These are phyloP conservation scores for Ceyx cyanopectus DNA, from an alignment of 2,113 vertebrate genomes.

Conservation along the genomic window DNA sequence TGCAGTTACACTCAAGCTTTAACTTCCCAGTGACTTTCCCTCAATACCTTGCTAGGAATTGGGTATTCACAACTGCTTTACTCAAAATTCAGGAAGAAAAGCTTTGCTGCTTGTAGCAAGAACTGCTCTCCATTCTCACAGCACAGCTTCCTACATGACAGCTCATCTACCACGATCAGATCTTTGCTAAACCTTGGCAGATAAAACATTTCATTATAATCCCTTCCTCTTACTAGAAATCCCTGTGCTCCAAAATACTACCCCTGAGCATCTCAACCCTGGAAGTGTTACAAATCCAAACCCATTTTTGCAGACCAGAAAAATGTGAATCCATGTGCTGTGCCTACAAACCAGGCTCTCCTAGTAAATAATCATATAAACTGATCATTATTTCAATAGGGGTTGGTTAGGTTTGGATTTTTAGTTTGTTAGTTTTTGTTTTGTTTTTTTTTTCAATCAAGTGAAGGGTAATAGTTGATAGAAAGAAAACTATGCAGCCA, in stretches of 20 bases:
- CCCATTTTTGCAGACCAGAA: not conserved
- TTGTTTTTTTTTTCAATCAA: not conserved
- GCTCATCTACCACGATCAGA: not conserved
- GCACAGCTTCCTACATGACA: not conserved
- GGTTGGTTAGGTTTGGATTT: too few species aligned
- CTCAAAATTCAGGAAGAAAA: not conserved
- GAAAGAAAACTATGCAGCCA: not conserved
- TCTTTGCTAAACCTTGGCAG: not conserved
- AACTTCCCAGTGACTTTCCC: not conserved
- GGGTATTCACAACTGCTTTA: not conserved
- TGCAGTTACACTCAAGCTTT: not conserved
- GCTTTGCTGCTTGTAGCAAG: not conserved
- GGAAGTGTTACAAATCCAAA: not conserved
- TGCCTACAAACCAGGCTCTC: not conserved
- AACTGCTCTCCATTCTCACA: not conserved
- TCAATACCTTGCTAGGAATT: not conserved
- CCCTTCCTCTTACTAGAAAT: not conserved
- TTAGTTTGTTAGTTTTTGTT: too few species aligned
- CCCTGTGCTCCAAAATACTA: not conserved
- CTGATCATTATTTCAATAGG: not conserved
- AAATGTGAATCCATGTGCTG: not conserved
- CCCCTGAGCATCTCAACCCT: not conserved
- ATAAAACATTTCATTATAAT: not conserved
- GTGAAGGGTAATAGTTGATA: not conserved
- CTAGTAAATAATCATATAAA: not conserved